phyloP scores from a whole-genome alignment of 2,113 vertebrate genomes.

The Neoarius graeffei region DNA sequence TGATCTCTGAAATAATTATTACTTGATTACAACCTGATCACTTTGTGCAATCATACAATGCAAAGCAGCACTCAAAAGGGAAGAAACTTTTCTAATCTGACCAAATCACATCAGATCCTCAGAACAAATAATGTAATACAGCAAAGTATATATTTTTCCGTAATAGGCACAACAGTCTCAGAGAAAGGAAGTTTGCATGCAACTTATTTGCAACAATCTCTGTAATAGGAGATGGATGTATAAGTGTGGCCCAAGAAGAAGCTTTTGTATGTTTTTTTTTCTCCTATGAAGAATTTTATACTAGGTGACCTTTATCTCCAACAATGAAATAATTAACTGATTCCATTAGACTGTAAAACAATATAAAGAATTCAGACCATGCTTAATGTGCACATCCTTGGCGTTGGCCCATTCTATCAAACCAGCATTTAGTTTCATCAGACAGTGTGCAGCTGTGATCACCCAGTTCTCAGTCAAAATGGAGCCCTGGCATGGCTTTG shows the following conservation, averaged over 20 bases:
- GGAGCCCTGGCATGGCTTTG: slow-evolving; percentile 74
- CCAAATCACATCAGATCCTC: not conserved
- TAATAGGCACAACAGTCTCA: not conserved
- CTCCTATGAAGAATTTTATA: not conserved
- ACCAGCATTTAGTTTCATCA: slow-evolving; percentile 54
- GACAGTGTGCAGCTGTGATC: slow-evolving; percentile 85
- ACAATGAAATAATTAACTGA: not conserved
- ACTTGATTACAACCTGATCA: not conserved
- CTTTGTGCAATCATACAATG: not conserved
- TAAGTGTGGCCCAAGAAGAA: not conserved
- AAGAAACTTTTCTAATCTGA: not conserved
- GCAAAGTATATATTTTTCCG: not conserved
- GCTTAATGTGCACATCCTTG: not conserved
- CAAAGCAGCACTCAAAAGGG: not conserved
- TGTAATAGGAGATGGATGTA: not conserved
- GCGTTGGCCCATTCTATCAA: not conserved
- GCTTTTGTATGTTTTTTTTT: not conserved
- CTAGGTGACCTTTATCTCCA: not conserved
- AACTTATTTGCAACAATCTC: not conserved
- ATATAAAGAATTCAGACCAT: slow-evolving; percentile 59
- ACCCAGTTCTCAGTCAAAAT: slow-evolving; percentile 78
- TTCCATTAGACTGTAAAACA: not conserved
- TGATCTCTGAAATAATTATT: not conserved
- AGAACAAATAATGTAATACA: not conserved
- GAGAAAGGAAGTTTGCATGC: not conserved